Evolutionary conservation across 2,113 vertebrate genomes (phyloP), one percentile per base, ranked within the genome.

Genomic region (Diphyllodes magnificus): DNA sequence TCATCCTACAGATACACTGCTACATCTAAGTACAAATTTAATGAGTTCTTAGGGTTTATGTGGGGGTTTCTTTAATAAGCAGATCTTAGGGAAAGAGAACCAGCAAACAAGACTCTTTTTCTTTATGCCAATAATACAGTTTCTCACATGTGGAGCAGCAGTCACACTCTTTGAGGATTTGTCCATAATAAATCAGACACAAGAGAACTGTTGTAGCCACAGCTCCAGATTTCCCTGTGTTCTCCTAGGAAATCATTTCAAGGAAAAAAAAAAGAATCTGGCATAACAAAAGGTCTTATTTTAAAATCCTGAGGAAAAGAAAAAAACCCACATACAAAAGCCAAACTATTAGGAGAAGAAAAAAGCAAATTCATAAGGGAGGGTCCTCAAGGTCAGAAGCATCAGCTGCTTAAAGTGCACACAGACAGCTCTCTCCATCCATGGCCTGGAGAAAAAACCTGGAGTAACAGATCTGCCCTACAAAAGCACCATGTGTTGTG

Each of bases 401-500:
- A 71, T 88, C 75, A 90, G 45, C 81, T 95, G 86, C 49, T 88
- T 86, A 94, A 96, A 97, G 93, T 93, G 86, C 93, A 86, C 61
- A 54, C 8, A 57, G 87, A 50, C 80, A 94, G 54, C 64, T 92
- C 68, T 56, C 49, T 91, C 70, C 64, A 86, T n/a, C 57, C 50
- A 15, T 2, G 1, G 81, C 39, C 37, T 77, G 60, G 37, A 85
- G 30, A 13, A 64, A 66, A 54, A 92, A 7, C 19, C 27, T 15
- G 65, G 57, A 82, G 51, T 47, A 59, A 80, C 65, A 10, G 68
- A 91, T 61, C 87, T 94, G 73, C 44, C 86, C 44, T 42, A 76
- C 49, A 47, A 92, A 90, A 97, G 97, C 97, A 97, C 96, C 96
- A 91, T 65, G 54, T 71, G 9, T 90, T 31, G 54, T 30, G 16